A percentile compares a stretch with the other conserved stretches of the same genome.
phyloP scores from a whole-genome alignment of 2,113 vertebrate species.

The Tinamus guttatus region DNA sequence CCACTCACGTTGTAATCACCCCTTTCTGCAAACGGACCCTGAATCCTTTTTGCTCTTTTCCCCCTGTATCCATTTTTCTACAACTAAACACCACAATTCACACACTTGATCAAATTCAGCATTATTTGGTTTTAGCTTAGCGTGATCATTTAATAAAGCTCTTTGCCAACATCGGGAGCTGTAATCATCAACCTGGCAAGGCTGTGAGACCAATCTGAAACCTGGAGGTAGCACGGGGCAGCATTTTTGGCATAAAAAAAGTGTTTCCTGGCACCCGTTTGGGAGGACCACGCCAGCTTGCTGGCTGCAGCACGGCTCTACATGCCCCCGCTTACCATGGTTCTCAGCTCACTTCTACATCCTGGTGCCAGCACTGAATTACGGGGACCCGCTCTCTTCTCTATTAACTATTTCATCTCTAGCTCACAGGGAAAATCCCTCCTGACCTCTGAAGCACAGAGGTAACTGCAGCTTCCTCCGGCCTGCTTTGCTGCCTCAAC shows the following conservation, averaged over 20 bases:
- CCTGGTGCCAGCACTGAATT: neutral
- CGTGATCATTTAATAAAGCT: neutral
- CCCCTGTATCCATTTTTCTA: neutral
- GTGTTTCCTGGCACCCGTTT: neutral
- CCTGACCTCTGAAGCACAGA: neutral
- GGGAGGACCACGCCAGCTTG: fast-evolving
- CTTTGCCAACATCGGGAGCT: neutral
- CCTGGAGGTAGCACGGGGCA: neutral
- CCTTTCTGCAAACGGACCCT: neutral
- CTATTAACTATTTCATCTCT: neutral
- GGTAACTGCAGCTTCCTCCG: neutral
- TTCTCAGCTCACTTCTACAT: fast-evolving
- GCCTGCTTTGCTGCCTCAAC: neutral
- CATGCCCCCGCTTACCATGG: fast-evolving
- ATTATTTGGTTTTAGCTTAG: neutral
- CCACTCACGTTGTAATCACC: neutral
- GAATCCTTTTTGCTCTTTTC: neutral
- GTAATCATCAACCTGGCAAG: neutral
- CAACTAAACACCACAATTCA: neutral
- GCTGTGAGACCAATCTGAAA: fast-evolving
- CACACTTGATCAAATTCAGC: neutral
- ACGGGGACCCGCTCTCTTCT: neutral
- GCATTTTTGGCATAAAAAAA: neutral
- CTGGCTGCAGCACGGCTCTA: neutral
- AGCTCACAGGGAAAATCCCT: neutral